Percentiles rank a stretch among this genome's conserved stretches.
phyloP scores from a whole-genome alignment of 2,888 invertebrate species.

The Lutraria lutraria region DNA sequence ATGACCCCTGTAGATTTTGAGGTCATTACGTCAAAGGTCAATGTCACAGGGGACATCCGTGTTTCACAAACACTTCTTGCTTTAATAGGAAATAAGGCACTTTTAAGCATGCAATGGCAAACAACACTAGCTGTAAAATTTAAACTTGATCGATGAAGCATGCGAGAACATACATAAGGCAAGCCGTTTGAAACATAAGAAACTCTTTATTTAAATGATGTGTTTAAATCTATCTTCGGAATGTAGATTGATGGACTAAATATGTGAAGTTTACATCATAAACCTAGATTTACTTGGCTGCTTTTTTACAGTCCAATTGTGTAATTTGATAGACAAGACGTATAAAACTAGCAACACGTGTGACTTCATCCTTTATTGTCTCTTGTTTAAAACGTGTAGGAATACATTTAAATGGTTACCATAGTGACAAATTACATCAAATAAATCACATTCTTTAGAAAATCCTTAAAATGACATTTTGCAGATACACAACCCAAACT shows the following conservation, averaged over 20 bases:
- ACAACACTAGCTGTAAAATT: neutral
- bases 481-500: too few species aligned
- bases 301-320: neutral
- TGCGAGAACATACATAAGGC: neutral
- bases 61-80: too few species aligned
- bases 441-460: too few species aligned
- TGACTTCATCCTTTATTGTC: neutral
- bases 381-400: neutral
- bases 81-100: too few species aligned
- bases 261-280: neutral
- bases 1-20: too few species aligned
- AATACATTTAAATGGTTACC: neutral
- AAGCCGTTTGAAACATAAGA: neutral
- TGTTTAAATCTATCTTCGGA: neutral
- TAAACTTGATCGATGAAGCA: neutral
- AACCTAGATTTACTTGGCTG: neutral
- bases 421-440: neutral
- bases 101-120: neutral
- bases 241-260: neutral
- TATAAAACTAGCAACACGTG: neutral
- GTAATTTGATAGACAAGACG: neutral
- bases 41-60: too few species aligned
- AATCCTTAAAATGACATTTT: too few species aligned
- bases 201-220: neutral
- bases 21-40: too few species aligned